phyloP scores from a whole-genome alignment of 2,797 vertebrate genomes.

The Taenioides sp. region DNA sequence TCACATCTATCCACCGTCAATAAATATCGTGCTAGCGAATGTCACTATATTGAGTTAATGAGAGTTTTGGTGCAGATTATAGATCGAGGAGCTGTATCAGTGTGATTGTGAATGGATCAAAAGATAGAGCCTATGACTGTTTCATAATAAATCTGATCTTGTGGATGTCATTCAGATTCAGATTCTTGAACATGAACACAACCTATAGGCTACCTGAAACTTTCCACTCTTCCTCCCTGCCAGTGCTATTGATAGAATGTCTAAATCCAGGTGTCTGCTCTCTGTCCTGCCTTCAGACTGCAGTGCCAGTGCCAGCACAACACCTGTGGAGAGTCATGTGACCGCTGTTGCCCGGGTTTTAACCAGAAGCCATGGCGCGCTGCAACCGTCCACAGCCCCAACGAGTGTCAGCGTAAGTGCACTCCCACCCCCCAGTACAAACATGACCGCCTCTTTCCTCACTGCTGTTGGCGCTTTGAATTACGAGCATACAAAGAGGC shows the following conservation, averaged over 20 bases:
- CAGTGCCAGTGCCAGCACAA: slow-evolving; percentile 90
- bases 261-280: slow-evolving; percentile 20
- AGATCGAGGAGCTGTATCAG: too few relatives aligned
- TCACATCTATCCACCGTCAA: too few relatives aligned
- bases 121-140: too few relatives aligned
- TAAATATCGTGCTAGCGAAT: too few relatives aligned
- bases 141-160: too few relatives aligned
- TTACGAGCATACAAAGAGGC: slow-evolving; percentile 34
- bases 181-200: background rate
- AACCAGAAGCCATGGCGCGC: slow-evolving; percentile 87
- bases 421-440: slow-evolving; percentile 15
- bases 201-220: background rate
- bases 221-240: slow-evolving; percentile 1
- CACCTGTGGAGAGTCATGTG: slow-evolving; percentile 90
- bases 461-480: slow-evolving; percentile 36
- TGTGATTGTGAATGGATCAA: too few relatives aligned
- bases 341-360: slow-evolving; percentile 87
- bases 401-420: slow-evolving; percentile 87
- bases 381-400: slow-evolving; percentile 77
- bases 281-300: slow-evolving; percentile 70
- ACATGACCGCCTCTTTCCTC: slow-evolving; percentile 18
- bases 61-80: too few relatives aligned
- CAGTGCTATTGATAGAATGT: background rate
- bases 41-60: too few relatives aligned
- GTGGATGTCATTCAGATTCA: background rate